phyloP scores from a whole-genome alignment of 2,888 invertebrate species.

The Macaria notata region DNA sequence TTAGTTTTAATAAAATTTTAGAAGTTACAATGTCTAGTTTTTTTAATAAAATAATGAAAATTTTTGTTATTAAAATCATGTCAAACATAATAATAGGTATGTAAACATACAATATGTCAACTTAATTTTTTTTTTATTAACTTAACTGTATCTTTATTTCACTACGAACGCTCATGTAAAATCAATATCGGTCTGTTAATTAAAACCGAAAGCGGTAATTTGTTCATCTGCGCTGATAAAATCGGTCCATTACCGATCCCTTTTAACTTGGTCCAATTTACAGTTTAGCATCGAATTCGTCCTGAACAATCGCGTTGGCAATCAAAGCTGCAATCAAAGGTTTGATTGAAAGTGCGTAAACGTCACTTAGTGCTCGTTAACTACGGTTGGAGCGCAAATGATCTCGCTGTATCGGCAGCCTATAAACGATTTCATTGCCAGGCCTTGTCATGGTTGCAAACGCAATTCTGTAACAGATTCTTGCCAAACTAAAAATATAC shows the following conservation, averaged over 20 bases:
- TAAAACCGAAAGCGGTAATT: neutral
- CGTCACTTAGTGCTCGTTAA: slow-evolving; percentile 69
- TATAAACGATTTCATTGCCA: slow-evolving; percentile 30
- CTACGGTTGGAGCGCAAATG: slow-evolving; percentile 58
- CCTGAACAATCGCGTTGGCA: slow-evolving; percentile 44
- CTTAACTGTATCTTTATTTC: too few relatives aligned
- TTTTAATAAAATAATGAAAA: too few relatives aligned
- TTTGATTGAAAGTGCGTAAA: slow-evolving; percentile 68
- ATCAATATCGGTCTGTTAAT: too few relatives aligned
- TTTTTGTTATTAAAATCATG: too few relatives aligned
- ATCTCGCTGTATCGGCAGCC: slow-evolving; percentile 20
- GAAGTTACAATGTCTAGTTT: too few relatives aligned
- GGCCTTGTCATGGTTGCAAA: slow-evolving; percentile 15
- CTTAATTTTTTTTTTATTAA: too few relatives aligned
- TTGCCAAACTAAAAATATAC: too few relatives aligned
- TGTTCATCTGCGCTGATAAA: slow-evolving; percentile 17
- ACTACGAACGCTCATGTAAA: too few relatives aligned
- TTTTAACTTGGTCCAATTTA: slow-evolving; percentile 42
- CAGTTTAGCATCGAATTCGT: slow-evolving; percentile 38
- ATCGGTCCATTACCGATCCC: slow-evolving; percentile 28
- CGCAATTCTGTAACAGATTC: too few relatives aligned
- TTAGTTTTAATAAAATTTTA: too few relatives aligned
- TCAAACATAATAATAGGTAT: too few relatives aligned
- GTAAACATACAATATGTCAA: too few relatives aligned
- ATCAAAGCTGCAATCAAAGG: slow-evolving; percentile 56